These are phyloP conservation scores for Dipus sagitta DNA, from an alignment of 2,797 vertebrate genomes.

Conservation along the genomic window DNA sequence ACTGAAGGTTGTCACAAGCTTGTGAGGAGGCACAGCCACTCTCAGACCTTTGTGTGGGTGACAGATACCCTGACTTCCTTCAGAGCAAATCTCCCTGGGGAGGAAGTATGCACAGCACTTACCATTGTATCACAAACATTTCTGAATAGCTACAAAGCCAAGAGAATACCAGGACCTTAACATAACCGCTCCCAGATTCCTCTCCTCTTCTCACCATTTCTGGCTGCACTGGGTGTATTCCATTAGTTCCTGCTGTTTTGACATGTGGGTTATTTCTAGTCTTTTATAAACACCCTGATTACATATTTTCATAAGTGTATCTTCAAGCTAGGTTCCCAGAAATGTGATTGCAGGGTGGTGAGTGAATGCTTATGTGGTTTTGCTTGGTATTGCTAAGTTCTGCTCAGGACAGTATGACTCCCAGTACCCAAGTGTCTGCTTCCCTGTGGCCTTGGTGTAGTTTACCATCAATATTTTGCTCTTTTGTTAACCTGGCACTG, in stretches of 20 bases:
- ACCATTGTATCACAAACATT: background rate
- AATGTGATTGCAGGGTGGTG: background rate
- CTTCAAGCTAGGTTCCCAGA: conserved; percentile 30
- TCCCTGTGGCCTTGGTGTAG: background rate
- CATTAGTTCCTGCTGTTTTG: background rate
- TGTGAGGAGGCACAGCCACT: background rate
- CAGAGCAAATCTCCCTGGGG: background rate
- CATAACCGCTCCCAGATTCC: background rate
- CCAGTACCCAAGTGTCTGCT: too few relatives aligned
- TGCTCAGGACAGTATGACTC: fast-evolving
- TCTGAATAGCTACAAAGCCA: background rate
- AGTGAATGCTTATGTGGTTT: background rate
- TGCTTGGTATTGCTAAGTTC: background rate
- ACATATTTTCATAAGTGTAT: conserved; percentile 1
- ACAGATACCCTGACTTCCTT: background rate
- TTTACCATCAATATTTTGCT: background rate
- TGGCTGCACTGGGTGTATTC: fast-evolving
- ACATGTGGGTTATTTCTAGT: conserved; percentile 2
- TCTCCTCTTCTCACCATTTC: background rate
- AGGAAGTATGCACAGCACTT: background rate
- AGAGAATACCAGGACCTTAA: background rate
- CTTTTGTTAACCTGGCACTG: background rate
- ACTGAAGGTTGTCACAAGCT: background rate
- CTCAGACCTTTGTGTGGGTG: background rate
- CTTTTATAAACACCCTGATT: background rate